Conservation (phyloP, 1,140 invertebrate species). For the Periplaneta americana region DNA sequence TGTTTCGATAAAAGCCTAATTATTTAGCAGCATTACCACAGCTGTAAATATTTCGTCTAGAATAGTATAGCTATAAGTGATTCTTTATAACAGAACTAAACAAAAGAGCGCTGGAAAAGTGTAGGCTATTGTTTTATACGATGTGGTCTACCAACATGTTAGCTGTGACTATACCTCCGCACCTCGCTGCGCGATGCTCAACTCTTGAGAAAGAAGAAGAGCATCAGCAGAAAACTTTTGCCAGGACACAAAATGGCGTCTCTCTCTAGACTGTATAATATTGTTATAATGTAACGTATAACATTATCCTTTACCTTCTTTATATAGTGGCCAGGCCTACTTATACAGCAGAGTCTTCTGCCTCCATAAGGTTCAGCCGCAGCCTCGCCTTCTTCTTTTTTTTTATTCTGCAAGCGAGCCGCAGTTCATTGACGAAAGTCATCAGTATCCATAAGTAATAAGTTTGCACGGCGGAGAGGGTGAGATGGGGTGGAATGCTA, state of each 20-base stretch:
- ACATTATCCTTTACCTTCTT: constrained; percentile 3
- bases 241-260: constrained; percentile 5
- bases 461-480: constrained; percentile 6
- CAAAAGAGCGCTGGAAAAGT: no score
- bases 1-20: no score
- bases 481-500: background rate
- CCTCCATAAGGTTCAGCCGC: background rate
- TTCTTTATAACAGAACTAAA: no score
- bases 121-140: no score
- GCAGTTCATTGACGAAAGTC: constrained; percentile 18
- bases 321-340: constrained; percentile 5
- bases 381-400: background rate
- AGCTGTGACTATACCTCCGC: background rate
- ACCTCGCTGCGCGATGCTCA: background rate
- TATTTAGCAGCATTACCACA: no score
- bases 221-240: background rate
- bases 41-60: no score
- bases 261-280: constrained; percentile 7
- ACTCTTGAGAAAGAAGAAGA: background rate
- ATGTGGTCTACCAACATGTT: no score
- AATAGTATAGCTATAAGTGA: no score
- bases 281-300: constrained; percentile 18
- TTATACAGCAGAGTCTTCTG: constrained; percentile 2
- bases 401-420: background rate
- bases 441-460: constrained; percentile 19